phyloP scores from a whole-genome alignment of 2,113 vertebrate genomes.

The Raja brachyura region DNA sequence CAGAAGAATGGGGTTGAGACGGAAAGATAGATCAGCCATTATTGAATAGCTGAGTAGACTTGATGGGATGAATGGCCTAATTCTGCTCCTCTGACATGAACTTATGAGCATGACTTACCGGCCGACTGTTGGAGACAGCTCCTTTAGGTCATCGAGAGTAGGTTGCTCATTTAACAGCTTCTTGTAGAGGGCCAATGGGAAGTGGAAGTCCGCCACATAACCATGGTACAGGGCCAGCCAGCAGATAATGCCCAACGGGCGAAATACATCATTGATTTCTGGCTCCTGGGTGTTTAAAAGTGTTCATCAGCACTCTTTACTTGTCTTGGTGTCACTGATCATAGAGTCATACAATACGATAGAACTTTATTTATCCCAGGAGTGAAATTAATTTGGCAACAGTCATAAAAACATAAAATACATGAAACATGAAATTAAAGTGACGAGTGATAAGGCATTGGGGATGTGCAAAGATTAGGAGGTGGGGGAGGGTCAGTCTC shows the following conservation, averaged over 20 bases:
- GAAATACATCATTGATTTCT: conserved; percentile 33
- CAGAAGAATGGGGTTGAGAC: too few relatives aligned
- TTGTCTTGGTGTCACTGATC: neutral
- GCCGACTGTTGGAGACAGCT: conserved; percentile 47
- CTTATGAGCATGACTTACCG: conserved; percentile 43
- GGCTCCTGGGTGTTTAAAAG: conserved; percentile 40
- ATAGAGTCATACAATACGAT: neutral
- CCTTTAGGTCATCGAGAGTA: conserved; percentile 53
- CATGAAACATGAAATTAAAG: too few relatives aligned
- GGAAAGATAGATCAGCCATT: too few relatives aligned
- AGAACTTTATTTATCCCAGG: too few relatives aligned
- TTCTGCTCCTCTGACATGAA: too few relatives aligned
- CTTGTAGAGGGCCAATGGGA: conserved; percentile 55
- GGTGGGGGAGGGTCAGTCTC: too few relatives aligned
- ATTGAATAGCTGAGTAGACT: too few relatives aligned
- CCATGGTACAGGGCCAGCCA: conserved; percentile 52
- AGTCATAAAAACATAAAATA: too few relatives aligned
- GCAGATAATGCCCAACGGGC: conserved; percentile 45
- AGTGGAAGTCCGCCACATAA: conserved; percentile 32
- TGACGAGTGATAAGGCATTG: too few relatives aligned
- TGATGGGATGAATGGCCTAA: too few relatives aligned
- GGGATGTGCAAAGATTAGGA: too few relatives aligned
- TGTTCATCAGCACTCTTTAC: neutral
- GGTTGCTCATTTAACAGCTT: conserved; percentile 49
- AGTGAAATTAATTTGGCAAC: too few relatives aligned